Base-by-base conservation (phyloP, 2,113 vertebrate genomes). In the Ptychochromis oligacanthus region DNA sequence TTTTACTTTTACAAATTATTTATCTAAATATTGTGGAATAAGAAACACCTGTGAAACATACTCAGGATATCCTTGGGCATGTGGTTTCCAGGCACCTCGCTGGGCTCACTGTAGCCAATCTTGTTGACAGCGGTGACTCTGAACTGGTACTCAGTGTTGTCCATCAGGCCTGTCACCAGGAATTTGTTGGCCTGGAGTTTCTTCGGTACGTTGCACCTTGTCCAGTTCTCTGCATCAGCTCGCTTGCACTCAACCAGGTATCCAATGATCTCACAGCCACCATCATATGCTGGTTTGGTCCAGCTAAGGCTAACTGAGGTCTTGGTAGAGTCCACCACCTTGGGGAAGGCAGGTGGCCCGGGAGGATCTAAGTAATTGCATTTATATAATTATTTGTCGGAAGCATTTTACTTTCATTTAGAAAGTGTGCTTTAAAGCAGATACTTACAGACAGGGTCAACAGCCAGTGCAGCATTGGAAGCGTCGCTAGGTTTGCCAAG, bases 201-300 rank as follows among this genome's bases (percentile, higher is more conserved):
- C 88, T 98, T 97, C 3, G 98, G 97, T 54, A 99, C 93, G 61
- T 99, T 99, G 93, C 98, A 99, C 87, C 96, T 97, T 83, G 94
- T 96, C 98, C 98, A 99, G 89, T 97, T 95, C 56, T 97, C 97
- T 1, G 95, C 94, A 22, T 98, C 97, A 22, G 90, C 96, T 91
- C 97, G 93, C 93, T 98, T 99, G 86, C 92, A 95, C 93, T 99
- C 98, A 79, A 99, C 98, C 26, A 99, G 94, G 83, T 99, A 99
- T 84, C 98, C 98, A 36, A 97, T 96, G 92, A 99, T 99, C 82
- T 98, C 97, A 81, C 98, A 99, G 79, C 98, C 98, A 14, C 98
- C 98, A 10, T 99, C 98, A 67, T 97, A 99, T 2, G 98, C 98
- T 70, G 98, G 98, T 83, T 99, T 99, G 90, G 97, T 96, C 98